phyloP scores from a whole-genome alignment of 2,888 invertebrate species.

The Epistrophella euchroma region DNA sequence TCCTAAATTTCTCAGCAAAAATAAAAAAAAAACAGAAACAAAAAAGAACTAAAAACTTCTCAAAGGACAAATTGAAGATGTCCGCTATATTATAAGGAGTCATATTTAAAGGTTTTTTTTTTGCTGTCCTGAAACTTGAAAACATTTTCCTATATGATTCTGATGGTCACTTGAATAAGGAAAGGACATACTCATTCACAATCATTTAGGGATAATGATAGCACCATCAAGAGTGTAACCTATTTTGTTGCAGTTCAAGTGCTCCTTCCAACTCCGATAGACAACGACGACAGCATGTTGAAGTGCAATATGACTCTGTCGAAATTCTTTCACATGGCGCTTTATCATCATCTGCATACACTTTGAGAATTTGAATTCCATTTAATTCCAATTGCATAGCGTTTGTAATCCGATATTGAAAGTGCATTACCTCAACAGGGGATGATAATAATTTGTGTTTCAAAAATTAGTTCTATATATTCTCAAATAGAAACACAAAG shows the following conservation, averaged over 20 bases:
- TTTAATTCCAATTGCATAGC: conserved; percentile 56
- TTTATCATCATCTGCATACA: conserved; percentile 41
- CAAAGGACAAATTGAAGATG: conserved; percentile 48
- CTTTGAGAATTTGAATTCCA: conserved; percentile 48
- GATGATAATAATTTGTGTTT: conserved; percentile 38
- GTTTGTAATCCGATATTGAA: conserved; percentile 61
- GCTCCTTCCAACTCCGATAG: conserved; percentile 20
- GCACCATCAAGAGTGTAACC: conserved; percentile 38
- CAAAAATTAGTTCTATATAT: conserved; percentile 53
- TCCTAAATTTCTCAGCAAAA: conserved; percentile 14
- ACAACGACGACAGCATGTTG: conserved; percentile 36
- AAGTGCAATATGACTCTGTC: conserved; percentile 57
- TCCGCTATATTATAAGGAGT: conserved; percentile 32
- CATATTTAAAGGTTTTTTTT: conserved; percentile 42
- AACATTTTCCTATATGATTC: conserved; percentile 18
- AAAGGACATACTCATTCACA: conserved; percentile 53
- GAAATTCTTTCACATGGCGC: conserved; percentile 53
- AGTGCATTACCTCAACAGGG: conserved; percentile 62
- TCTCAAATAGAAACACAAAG: conserved; percentile 5
- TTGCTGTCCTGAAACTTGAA: neutral
- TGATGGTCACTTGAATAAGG: conserved; percentile 60
- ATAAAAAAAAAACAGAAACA: conserved; percentile 3
- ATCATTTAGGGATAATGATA: conserved; percentile 68
- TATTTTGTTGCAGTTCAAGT: conserved; percentile 61
- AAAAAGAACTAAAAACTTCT: conserved; percentile 11